Evolutionary conservation across 2,888 invertebrate genomes (phyloP).

Genomic region (Ceramica pisi): DNA sequence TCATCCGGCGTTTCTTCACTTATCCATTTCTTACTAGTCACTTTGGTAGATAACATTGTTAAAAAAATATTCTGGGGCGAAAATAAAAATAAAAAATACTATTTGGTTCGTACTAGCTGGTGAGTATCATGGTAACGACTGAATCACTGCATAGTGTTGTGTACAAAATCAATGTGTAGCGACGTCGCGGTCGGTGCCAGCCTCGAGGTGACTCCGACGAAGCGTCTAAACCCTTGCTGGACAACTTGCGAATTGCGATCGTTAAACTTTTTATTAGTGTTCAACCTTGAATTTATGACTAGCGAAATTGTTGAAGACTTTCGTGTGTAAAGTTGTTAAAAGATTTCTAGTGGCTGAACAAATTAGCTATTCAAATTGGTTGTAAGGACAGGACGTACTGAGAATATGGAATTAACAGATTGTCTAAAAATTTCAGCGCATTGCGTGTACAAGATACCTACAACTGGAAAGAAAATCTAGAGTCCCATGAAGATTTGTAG

Average conservation of each 20-base stretch:
- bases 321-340: slow-evolving; percentile 37
- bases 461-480: not conserved
- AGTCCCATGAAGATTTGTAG: not conserved
- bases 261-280: slow-evolving; percentile 82
- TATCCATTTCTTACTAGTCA: slow-evolving; percentile 88
- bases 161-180: slow-evolving; percentile 85
- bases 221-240: slow-evolving; percentile 79
- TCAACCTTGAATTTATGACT: slow-evolving; percentile 80
- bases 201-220: slow-evolving; percentile 61
- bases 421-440: not conserved
- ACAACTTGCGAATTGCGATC: slow-evolving; percentile 81
- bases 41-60: slow-evolving; percentile 78
- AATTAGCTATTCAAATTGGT: slow-evolving; percentile 14
- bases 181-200: slow-evolving; percentile 86
- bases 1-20: slow-evolving; percentile 89
- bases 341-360: slow-evolving; percentile 18
- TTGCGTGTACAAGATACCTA: not conserved
- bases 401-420: not conserved
- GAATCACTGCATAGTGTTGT: slow-evolving; percentile 75
- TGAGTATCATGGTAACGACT: slow-evolving; percentile 80
- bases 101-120: slow-evolving; percentile 73
- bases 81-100: slow-evolving; percentile 65
- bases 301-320: slow-evolving; percentile 60
- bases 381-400: slow-evolving; percentile 8
- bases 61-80: slow-evolving; percentile 58